Percentiles rank a stretch among this genome's conserved stretches.
Evolutionary conservation across 1,140 invertebrate species (phyloP).

Genomic region (Drosophila hydei): DNA sequence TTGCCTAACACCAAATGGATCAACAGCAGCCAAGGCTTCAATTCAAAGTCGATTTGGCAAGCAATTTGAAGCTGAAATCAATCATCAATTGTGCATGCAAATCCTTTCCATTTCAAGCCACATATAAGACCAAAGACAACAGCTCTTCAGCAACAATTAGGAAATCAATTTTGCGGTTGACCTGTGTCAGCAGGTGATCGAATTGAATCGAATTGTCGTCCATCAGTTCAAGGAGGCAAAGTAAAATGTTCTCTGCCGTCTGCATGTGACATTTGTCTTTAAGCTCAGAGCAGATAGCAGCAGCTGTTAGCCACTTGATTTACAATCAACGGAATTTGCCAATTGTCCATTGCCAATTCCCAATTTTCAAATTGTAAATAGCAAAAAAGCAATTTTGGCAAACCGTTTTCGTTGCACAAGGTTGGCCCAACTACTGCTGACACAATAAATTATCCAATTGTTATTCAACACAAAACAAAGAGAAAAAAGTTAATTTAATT

Average conservation of each 20-base stretch:
- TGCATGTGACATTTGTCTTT: slow-evolving; percentile 14
- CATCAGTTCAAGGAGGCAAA: too few relatives aligned
- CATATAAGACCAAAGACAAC: slow-evolving; percentile 24
- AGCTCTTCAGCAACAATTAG: slow-evolving; percentile 38
- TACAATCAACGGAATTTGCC: slow-evolving; percentile 20
- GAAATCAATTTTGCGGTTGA: slow-evolving; percentile 44
- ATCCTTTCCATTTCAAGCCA: slow-evolving; percentile 11
- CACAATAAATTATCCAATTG: slow-evolving; percentile 22
- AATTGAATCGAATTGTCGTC: slow-evolving; percentile 1
- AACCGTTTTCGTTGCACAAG: not conserved
- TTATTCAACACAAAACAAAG: slow-evolving; percentile 5
- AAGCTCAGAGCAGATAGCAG: too few relatives aligned
- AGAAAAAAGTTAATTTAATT: slow-evolving; percentile 29
- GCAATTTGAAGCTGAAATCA: slow-evolving; percentile 20
- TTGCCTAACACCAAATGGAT: too few relatives aligned
- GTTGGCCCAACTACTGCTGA: not conserved
- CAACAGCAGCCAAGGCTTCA: not conserved
- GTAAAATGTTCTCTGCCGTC: not conserved
- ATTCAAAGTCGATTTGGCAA: slow-evolving; percentile 36
- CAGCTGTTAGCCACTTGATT: slow-evolving; percentile 23
- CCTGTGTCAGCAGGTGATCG: slow-evolving; percentile 23
- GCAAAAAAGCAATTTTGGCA: slow-evolving; percentile 18
- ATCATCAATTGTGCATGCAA: slow-evolving; percentile 12
- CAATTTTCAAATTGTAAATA: not conserved
- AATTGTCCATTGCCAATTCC: slow-evolving; percentile 14